A percentile compares a stretch with the other conserved stretches of the same genome.
Evolutionary conservation across 2,888 invertebrate genomes (phyloP).

Genomic region (Salticus scenicus): DNA sequence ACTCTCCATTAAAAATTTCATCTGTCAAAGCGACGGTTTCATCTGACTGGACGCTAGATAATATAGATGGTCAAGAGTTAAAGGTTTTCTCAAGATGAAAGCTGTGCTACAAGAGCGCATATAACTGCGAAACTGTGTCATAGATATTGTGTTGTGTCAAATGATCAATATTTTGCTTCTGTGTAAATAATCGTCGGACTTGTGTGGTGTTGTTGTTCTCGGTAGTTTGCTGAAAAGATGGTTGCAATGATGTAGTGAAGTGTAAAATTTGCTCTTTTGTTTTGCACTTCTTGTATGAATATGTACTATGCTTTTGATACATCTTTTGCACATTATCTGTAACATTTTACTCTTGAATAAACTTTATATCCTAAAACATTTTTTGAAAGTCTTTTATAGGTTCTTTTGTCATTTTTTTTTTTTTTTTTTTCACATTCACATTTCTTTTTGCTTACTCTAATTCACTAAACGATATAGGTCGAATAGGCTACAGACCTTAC

Average conservation of each 20-base stretch:
- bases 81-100: not conserved
- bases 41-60: not conserved
- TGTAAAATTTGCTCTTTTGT: conserved; percentile 28
- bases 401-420: not conserved
- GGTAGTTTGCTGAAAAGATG: not conserved
- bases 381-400: too few relatives aligned
- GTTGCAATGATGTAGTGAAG: not conserved
- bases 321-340: conserved; percentile 67
- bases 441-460: too few relatives aligned
- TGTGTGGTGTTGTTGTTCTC: not conserved
- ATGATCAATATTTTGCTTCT: not conserved
- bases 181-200: not conserved
- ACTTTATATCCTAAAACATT: conserved; percentile 59
- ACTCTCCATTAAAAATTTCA: too few relatives aligned
- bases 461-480: too few relatives aligned
- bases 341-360: conserved; percentile 67
- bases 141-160: not conserved
- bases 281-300: conserved; percentile 40
- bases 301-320: conserved; percentile 61
- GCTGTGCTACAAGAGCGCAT: not conserved
- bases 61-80: not conserved
- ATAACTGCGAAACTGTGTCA: not conserved
- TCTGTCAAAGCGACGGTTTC: too few relatives aligned
- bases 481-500: too few relatives aligned
- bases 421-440: too few relatives aligned